These are phyloP conservation scores for Brachionus sp. DNA, from an alignment of 1,140 invertebrate species.

Conservation along the genomic window DNA sequence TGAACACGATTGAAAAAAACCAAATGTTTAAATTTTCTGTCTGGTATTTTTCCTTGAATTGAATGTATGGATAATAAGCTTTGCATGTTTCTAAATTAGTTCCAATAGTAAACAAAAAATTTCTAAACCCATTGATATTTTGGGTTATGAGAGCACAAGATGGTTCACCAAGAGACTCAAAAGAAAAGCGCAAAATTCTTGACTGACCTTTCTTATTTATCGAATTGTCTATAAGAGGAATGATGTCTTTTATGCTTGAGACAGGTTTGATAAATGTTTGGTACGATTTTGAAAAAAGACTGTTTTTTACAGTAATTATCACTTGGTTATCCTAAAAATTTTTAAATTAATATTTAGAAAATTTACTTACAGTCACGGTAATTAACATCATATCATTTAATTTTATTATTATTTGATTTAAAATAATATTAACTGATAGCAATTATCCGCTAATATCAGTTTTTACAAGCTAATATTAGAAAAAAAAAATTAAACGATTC, in stretches of 20 bases:
- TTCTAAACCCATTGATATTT: neutral
- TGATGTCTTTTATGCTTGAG: neutral
- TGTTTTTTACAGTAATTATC: neutral
- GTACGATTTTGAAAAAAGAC: neutral
- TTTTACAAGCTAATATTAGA: too few species aligned
- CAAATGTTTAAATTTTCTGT: neutral
- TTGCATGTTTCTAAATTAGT: neutral
- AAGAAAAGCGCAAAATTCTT: neutral
- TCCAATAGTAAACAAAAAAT: conserved; percentile 10
- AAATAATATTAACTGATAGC: too few species aligned
- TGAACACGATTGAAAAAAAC: neutral
- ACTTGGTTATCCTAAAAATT: neutral
- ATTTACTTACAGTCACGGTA: too few species aligned
- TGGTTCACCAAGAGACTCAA: conserved; percentile 40
- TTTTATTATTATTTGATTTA: too few species aligned
- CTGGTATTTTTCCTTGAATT: conserved; percentile 9
- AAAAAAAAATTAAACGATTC: too few species aligned
- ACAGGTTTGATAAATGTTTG: neutral
- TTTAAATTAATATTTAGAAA: neutral
- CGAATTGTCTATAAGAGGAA: neutral
- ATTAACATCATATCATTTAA: too few species aligned
- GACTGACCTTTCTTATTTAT: neutral
- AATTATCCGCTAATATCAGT: too few species aligned
- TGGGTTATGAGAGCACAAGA: conserved; percentile 5
- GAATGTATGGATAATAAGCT: neutral